A percentile compares a stretch with the other conserved stretches of the same genome.
These are phyloP conservation scores for Anolis apletophallus DNA, from an alignment of 2,797 vertebrate genomes.

Conservation along the genomic window DNA sequence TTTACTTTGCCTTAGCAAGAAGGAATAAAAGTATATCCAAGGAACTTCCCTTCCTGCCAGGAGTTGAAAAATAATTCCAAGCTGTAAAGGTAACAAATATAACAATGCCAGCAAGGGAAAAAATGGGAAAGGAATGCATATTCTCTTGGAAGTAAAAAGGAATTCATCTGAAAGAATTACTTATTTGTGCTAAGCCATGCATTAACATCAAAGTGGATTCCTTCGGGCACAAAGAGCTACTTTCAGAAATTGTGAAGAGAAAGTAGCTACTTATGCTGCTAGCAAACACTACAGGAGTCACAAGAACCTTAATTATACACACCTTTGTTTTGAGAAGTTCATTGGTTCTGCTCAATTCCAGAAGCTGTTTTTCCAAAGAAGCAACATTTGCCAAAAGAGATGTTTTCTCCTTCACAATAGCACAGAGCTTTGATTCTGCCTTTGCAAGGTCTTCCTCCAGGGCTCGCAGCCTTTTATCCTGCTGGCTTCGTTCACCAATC, in stretches of 20 bases:
- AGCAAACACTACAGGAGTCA: conserved; percentile 1
- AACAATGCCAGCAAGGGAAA: neutral
- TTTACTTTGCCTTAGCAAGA: no score
- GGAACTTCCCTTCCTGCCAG: no score
- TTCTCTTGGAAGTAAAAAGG: neutral
- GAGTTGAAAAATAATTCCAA: no score
- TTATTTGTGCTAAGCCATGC: neutral
- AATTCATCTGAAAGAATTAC: neutral
- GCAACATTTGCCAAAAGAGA: conserved; percentile 84
- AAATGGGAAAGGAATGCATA: no score
- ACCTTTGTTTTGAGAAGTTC: conserved; percentile 96
- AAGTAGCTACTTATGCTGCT: neutral
- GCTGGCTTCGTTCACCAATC: conserved; percentile 88
- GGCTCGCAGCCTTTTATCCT: conserved; percentile 83
- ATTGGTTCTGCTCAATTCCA: conserved; percentile 88
- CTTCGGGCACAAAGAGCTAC: no score
- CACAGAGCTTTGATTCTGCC: conserved; percentile 86
- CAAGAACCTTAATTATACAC: rapidly evolving
- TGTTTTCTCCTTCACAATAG: conserved; percentile 88
- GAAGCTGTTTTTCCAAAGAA: conserved; percentile 88
- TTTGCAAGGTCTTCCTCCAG: conserved; percentile 89
- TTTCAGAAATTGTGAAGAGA: no score
- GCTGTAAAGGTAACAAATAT: neutral
- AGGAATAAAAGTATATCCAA: no score
- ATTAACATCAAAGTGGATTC: neutral